phyloP scores from a whole-genome alignment of 2,888 invertebrate genomes.

The Acleris sparsana region DNA sequence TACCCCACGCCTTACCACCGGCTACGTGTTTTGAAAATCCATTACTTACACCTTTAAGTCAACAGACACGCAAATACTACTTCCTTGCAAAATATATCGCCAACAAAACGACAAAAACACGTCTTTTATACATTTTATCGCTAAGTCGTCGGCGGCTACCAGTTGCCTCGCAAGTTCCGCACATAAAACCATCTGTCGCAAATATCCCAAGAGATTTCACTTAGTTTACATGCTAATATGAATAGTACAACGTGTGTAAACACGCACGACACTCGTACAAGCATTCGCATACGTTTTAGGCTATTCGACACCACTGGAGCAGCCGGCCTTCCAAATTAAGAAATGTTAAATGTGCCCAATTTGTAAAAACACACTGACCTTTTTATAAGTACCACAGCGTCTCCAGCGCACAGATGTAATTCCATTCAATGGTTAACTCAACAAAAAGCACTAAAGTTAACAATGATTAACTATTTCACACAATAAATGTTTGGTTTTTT shows the following conservation, averaged over 20 bases:
- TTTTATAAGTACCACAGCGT: slow-evolving; percentile 52
- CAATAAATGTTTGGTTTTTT: slow-evolving; percentile 69
- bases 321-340: slow-evolving; percentile 75
- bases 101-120: slow-evolving; percentile 26
- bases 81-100: slow-evolving; percentile 24
- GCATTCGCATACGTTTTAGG: slow-evolving; percentile 48
- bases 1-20: neutral
- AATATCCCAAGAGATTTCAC: slow-evolving; percentile 15
- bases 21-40: slow-evolving; percentile 4
- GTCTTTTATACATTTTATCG: slow-evolving; percentile 21
- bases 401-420: slow-evolving; percentile 50
- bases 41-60: slow-evolving; percentile 3
- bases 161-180: slow-evolving; percentile 18
- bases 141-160: slow-evolving; percentile 9
- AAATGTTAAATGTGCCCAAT: slow-evolving; percentile 62
- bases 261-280: slow-evolving; percentile 39
- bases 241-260: slow-evolving; percentile 37
- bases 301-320: slow-evolving; percentile 65
- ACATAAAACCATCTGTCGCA: slow-evolving; percentile 2
- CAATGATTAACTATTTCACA: slow-evolving; percentile 69
- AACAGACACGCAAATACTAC: slow-evolving; percentile 19
- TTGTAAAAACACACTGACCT: slow-evolving; percentile 63
- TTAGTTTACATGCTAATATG: slow-evolving; percentile 14
- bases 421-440: slow-evolving; percentile 62
- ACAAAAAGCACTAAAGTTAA: slow-evolving; percentile 61